These are phyloP conservation scores for Bolborhynchus lineola DNA, from an alignment of 2,113 vertebrate genomes.

Conservation along the genomic window DNA sequence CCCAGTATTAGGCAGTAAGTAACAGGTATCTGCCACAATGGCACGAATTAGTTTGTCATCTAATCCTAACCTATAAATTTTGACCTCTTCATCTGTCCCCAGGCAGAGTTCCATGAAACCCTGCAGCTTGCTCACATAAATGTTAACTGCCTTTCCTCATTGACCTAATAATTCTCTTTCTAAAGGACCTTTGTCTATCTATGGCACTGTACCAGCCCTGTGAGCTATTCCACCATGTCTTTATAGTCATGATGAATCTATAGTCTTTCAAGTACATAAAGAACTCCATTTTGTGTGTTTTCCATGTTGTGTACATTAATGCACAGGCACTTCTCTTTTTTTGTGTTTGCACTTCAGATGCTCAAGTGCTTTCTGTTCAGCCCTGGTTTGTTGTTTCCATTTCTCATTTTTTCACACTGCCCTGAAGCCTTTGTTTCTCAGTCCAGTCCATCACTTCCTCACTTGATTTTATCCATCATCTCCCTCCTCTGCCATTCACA, in stretches of 20 bases:
- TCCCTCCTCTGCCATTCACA: background rate
- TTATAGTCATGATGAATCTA: background rate
- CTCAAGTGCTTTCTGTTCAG: background rate
- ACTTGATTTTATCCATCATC: background rate
- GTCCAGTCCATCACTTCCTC: background rate
- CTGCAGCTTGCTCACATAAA: background rate
- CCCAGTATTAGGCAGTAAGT: background rate
- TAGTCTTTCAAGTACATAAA: background rate
- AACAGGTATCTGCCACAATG: background rate
- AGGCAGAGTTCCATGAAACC: background rate
- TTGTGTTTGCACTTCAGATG: background rate
- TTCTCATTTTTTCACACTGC: background rate
- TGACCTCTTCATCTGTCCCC: background rate
- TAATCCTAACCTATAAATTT: background rate
- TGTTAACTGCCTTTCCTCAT: background rate
- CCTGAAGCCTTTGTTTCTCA: background rate
- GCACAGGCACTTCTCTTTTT: background rate
- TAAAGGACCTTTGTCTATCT: background rate
- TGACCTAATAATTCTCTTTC: background rate
- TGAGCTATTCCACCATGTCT: background rate
- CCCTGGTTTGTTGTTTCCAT: background rate
- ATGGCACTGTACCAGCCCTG: background rate
- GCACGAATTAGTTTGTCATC: background rate
- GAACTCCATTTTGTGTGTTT: background rate
- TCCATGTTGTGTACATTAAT: background rate